Conservation (phyloP, 2,113 vertebrate genomes). For the Ceratotherium simum region DNA sequence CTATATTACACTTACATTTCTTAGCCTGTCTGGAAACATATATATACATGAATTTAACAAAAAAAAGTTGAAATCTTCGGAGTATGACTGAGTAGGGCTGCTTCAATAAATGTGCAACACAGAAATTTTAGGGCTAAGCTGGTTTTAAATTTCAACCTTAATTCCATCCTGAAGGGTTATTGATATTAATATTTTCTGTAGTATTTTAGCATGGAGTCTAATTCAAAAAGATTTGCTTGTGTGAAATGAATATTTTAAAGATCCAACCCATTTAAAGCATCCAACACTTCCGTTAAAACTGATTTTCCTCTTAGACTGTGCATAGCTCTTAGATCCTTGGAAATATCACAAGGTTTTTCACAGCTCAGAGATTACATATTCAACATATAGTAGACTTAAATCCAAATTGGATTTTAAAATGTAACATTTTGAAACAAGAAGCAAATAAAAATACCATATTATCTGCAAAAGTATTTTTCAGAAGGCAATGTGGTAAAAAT, state of each 20-base stretch:
- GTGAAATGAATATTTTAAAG: conserved; percentile 52
- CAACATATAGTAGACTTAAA: neutral
- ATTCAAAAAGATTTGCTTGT: conserved; percentile 51
- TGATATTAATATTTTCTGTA: conserved; percentile 46
- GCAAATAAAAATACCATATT: conserved; percentile 3
- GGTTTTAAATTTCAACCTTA: conserved; percentile 36
- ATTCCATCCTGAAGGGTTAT: neutral
- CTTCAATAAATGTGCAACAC: conserved; percentile 21
- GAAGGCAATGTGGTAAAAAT: neutral
- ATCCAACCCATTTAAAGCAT: neutral
- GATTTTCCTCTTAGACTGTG: neutral
- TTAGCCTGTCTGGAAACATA: conserved; percentile 19
- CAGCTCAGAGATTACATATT: neutral
- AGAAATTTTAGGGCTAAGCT: neutral
- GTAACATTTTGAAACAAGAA: conserved; percentile 37
- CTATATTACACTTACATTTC: conserved; percentile 20
- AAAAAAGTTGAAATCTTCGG: conserved; percentile 14
- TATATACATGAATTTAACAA: neutral
- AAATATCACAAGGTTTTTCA: conserved; percentile 48
- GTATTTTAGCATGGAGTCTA: neutral
- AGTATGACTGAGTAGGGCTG: neutral
- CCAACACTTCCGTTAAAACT: conserved; percentile 44
- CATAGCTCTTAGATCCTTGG: neutral
- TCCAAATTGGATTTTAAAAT: conserved; percentile 40
- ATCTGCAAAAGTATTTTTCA: neutral